Evolutionary conservation across 2,113 vertebrate genomes (phyloP).

Genomic region (Sclerurus mexicanus): DNA sequence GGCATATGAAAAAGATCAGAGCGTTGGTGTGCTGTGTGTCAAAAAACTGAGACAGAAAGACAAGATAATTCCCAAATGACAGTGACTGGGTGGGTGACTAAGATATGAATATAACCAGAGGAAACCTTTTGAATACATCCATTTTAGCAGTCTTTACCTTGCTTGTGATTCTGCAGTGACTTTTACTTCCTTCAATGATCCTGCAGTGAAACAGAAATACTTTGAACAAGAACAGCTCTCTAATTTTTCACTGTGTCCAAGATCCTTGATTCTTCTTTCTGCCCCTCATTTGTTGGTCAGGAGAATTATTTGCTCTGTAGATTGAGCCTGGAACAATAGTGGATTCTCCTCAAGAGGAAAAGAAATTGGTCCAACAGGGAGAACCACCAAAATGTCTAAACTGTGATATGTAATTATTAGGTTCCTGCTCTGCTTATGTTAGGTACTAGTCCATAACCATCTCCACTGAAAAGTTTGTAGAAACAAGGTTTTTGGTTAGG

Average conservation of each 20-base stretch:
- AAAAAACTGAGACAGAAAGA: background rate
- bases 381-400: background rate
- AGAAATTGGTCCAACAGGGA: background rate
- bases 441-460: background rate
- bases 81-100: background rate
- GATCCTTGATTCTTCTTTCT: background rate
- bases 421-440: background rate
- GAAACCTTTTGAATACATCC: background rate
- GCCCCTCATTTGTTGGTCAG: rapidly evolving
- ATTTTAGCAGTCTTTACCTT: background rate
- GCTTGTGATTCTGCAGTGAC: background rate
- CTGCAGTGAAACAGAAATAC: background rate
- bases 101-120: background rate
- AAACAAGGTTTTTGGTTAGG: background rate
- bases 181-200: background rate
- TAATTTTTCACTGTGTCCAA: background rate
- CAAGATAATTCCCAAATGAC: background rate
- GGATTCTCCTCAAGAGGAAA: background rate
- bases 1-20: background rate
- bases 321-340: background rate
- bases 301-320: background rate
- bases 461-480: background rate
- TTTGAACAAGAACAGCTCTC: background rate
- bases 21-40: rapidly evolving
- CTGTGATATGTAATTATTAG: too few relatives aligned